Conservation (phyloP, 1,140 invertebrate species). For the Apolygus lucorum region DNA sequence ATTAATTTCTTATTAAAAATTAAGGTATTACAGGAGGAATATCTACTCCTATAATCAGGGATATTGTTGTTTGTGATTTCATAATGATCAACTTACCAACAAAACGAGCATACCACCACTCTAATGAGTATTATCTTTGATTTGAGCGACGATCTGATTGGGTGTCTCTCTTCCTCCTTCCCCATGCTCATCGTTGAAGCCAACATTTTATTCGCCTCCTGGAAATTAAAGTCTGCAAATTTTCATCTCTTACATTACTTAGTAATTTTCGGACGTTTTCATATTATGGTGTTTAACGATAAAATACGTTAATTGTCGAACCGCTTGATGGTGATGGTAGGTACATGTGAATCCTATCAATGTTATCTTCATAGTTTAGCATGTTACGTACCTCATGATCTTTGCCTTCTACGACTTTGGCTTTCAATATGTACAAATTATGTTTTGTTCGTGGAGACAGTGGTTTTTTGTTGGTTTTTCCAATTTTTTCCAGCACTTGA, state of each 20-base stretch:
- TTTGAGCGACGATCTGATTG: background rate
- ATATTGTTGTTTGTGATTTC: too few species aligned
- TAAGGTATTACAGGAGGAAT: too few species aligned
- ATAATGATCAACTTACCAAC: slow-evolving; percentile 3
- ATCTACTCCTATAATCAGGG: too few species aligned
- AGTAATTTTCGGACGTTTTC: too few species aligned
- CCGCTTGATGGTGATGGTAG: too few species aligned
- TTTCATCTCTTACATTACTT: background rate
- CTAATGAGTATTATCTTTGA: background rate
- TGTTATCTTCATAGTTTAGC: too few species aligned
- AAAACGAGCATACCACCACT: background rate
- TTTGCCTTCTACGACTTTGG: background rate
- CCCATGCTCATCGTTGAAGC: slow-evolving; percentile 6
- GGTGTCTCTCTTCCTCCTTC: slow-evolving; percentile 1
- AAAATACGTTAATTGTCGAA: too few species aligned
- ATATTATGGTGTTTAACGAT: too few species aligned
- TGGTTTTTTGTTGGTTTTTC: background rate
- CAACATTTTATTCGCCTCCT: slow-evolving; percentile 7
- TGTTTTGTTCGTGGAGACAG: background rate
- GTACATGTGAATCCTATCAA: too few species aligned
- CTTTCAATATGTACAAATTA: background rate
- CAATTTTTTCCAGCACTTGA: slow-evolving; percentile 3
- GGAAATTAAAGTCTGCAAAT: background rate
- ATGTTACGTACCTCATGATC: slow-evolving; percentile 3
- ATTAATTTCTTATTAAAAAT: too few species aligned